Evolutionary conservation across 1,140 invertebrate species (phyloP).

Genomic region (Adelges cooleyi): DNA sequence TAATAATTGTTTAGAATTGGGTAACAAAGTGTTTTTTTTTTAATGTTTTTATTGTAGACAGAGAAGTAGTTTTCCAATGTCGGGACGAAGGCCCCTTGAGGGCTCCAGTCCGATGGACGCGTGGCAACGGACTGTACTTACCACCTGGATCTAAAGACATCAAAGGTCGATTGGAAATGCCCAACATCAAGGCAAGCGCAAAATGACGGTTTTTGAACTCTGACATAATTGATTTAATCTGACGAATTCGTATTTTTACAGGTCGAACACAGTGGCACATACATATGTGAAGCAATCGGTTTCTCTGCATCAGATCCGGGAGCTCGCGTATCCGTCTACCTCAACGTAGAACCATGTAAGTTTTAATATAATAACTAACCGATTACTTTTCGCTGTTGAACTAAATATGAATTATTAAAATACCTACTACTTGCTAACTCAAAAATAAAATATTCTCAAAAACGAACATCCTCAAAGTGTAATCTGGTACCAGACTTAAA

Average conservation of each 20-base stretch:
- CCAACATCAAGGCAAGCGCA: slow-evolving; percentile 57
- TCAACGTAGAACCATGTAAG: slow-evolving; percentile 64
- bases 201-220: no score
- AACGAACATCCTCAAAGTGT: no score
- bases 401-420: no score
- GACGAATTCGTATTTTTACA: slow-evolving; percentile 35
- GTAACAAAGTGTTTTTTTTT: background rate
- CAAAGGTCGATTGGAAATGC: slow-evolving; percentile 64
- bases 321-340: slow-evolving; percentile 47
- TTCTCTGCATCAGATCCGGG: slow-evolving; percentile 46
- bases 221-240: no score
- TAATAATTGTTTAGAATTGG: background rate
- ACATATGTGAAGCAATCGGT: slow-evolving; percentile 67
- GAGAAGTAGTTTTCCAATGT: slow-evolving; percentile 83
- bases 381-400: no score
- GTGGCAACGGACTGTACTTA: slow-evolving; percentile 54
- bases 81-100: slow-evolving; percentile 70
- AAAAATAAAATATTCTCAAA: no score
- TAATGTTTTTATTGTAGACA: slow-evolving; percentile 45
- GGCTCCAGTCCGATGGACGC: slow-evolving; percentile 61
- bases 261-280: slow-evolving; percentile 60
- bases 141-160: slow-evolving; percentile 57
- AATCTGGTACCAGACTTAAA: no score
- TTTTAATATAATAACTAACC: slow-evolving; percentile 32
- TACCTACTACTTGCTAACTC: no score